Conservation (phyloP, 2,797 vertebrate species). For the Acanthurus lineatus region DNA sequence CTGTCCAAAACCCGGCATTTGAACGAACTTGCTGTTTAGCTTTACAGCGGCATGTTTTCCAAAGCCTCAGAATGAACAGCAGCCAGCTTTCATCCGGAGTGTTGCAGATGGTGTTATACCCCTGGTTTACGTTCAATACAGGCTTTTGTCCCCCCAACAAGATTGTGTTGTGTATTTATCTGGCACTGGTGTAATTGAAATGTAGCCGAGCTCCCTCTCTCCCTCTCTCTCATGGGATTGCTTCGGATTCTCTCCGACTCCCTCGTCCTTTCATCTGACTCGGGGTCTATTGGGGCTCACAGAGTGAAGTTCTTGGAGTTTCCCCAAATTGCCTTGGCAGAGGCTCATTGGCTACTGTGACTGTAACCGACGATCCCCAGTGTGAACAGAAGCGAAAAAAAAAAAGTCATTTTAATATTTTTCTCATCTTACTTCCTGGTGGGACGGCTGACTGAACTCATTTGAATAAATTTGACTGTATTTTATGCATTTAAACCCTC, state of each 20-base stretch:
- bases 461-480: slow-evolving; percentile 37
- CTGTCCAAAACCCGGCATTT: slow-evolving; percentile 56
- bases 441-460: slow-evolving; percentile 34
- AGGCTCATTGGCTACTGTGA: slow-evolving; percentile 20
- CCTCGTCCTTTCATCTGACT: slow-evolving; percentile 54
- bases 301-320: slow-evolving; percentile 69
- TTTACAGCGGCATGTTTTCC: slow-evolving; percentile 50
- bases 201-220: slow-evolving; percentile 16
- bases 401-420: slow-evolving; percentile 52
- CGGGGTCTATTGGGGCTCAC: slow-evolving; percentile 41
- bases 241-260: slow-evolving; percentile 45
- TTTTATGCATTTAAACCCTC: slow-evolving; percentile 20
- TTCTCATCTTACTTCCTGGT: slow-evolving; percentile 35
- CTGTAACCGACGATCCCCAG: slow-evolving; percentile 27
- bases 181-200: slow-evolving; percentile 60
- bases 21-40: slow-evolving; percentile 40
- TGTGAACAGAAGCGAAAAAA: slow-evolving; percentile 31
- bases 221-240: slow-evolving; percentile 32
- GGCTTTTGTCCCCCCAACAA: slow-evolving; percentile 44
- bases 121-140: slow-evolving; percentile 37
- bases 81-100: slow-evolving; percentile 12
- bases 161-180: slow-evolving; percentile 55
- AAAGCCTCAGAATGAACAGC: slow-evolving; percentile 51
- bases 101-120: slow-evolving; percentile 15
- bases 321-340: slow-evolving; percentile 70